These are phyloP conservation scores for Centroberyx gerrardi DNA, from an alignment of 2,797 vertebrate genomes.

Conservation along the genomic window DNA sequence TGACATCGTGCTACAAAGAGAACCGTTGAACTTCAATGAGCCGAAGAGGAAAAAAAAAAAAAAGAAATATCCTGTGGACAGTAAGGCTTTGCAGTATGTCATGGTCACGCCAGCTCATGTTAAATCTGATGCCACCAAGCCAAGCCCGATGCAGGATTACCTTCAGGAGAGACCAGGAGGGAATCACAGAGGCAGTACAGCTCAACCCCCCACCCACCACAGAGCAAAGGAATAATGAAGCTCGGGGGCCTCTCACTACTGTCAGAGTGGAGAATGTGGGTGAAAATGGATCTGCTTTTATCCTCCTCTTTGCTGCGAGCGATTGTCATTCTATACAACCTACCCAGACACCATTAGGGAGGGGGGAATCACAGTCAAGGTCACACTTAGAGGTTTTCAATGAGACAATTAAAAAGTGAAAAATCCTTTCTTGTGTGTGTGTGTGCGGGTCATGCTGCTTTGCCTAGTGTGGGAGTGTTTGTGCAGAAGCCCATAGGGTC, in stretches of 20 bases:
- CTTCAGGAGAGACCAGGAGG: slow-evolving; percentile 37
- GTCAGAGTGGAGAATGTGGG: slow-evolving; percentile 57
- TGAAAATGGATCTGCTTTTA: slow-evolving; percentile 74
- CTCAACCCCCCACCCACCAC: slow-evolving; percentile 32
- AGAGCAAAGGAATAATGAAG: slow-evolving; percentile 65
- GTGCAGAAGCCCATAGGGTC: slow-evolving; percentile 38
- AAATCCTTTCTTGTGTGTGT: slow-evolving; percentile 7
- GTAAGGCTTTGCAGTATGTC: slow-evolving; percentile 18
- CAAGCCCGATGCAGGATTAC: slow-evolving; percentile 40
- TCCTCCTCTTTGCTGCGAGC: slow-evolving; percentile 62
- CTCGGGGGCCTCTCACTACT: slow-evolving; percentile 52
- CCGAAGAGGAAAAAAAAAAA: slow-evolving; percentile 10
- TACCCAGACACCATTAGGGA: slow-evolving; percentile 50
- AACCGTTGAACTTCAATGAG: neutral
- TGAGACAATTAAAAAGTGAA: slow-evolving; percentile 49
- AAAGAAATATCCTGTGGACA: neutral
- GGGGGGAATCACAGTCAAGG: slow-evolving; percentile 52
- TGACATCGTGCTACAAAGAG: slow-evolving; percentile 6
- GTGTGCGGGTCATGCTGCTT: slow-evolving; percentile 16
- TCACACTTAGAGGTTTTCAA: slow-evolving; percentile 48
- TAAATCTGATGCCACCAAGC: slow-evolving; percentile 47
- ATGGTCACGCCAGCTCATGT: slow-evolving; percentile 56
- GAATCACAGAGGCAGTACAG: slow-evolving; percentile 53
- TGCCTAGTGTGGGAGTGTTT: slow-evolving; percentile 19
- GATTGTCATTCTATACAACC: slow-evolving; percentile 55